These are phyloP conservation scores for Pollimyrus isidori DNA, from an alignment of 2,113 vertebrate species.

Conservation along the genomic window DNA sequence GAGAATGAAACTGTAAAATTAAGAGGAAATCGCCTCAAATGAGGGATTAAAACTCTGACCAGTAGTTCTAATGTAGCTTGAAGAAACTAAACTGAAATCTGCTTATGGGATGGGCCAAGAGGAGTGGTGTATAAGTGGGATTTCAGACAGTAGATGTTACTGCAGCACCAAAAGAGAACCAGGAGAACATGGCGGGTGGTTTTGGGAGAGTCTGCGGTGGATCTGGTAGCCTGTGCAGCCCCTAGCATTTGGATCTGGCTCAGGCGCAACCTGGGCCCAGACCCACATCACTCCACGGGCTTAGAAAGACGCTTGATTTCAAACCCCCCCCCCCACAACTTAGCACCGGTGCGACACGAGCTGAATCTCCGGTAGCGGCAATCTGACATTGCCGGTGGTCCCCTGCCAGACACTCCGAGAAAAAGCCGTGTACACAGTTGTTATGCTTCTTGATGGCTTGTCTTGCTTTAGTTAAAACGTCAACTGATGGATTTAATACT, in stretches of 20 bases:
- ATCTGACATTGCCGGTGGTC: constrained; percentile 56
- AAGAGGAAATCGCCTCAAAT: constrained; percentile 25
- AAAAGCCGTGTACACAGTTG: constrained; percentile 49
- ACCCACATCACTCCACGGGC: no score
- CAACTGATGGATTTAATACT: constrained; percentile 20
- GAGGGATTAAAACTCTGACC: constrained; percentile 22
- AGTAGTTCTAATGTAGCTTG: constrained; percentile 16
- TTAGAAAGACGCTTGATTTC: no score
- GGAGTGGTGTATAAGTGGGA: constrained; percentile 21
- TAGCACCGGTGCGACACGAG: constrained; percentile 33
- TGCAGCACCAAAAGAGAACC: background rate
- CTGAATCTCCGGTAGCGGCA: constrained; percentile 63
- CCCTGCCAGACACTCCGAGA: constrained; percentile 60
- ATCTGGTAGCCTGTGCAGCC: background rate
- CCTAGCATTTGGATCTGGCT: background rate
- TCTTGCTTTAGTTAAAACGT: constrained; percentile 25
- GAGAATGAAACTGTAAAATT: constrained; percentile 20
- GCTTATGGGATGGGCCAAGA: constrained; percentile 26
- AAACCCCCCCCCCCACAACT: background rate
- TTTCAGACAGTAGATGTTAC: background rate
- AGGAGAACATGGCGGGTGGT: background rate
- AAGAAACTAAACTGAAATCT: constrained; percentile 19
- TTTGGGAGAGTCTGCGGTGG: background rate
- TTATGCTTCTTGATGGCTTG: constrained; percentile 20
- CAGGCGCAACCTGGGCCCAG: no score